Evolutionary conservation across 2,797 vertebrate genomes (phyloP).

Genomic region (Cynodonichthys magdalenae): DNA sequence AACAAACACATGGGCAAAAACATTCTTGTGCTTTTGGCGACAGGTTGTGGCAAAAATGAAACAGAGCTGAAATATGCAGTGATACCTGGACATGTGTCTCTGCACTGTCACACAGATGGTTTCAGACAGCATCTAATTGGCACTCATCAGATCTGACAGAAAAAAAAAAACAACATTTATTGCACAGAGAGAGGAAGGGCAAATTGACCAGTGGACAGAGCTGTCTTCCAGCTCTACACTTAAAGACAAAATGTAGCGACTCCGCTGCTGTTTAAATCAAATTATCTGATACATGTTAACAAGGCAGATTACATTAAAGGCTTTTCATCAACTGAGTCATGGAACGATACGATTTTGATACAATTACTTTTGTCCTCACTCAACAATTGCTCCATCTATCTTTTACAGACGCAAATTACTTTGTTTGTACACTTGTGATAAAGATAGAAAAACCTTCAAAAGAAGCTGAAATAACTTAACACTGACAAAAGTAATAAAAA

Average conservation of each 20-base stretch:
- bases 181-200: slow-evolving; percentile 10
- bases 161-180: not conserved
- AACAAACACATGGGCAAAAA: not conserved
- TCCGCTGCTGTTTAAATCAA: slow-evolving; percentile 40
- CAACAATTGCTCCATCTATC: slow-evolving; percentile 37
- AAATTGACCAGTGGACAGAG: slow-evolving; percentile 17
- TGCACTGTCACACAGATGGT: slow-evolving; percentile 29
- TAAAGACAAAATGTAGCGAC: slow-evolving; percentile 16
- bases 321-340: slow-evolving; percentile 63
- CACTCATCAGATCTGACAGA: slow-evolving; percentile 47
- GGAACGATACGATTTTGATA: slow-evolving; percentile 55
- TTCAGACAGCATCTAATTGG: slow-evolving; percentile 35
- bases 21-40: no score
- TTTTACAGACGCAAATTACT: slow-evolving; percentile 2
- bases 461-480: no score
- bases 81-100: slow-evolving; percentile 21
- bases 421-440: not conserved
- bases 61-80: slow-evolving; percentile 25
- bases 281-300: slow-evolving; percentile 52
- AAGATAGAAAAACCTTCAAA: no score
- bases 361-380: slow-evolving; percentile 42
- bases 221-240: slow-evolving; percentile 3
- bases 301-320: slow-evolving; percentile 56
- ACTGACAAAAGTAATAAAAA: no score
- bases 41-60: not conserved